These are phyloP conservation scores for Thumatha senex DNA, from an alignment of 2,888 invertebrate genomes.

Conservation along the genomic window DNA sequence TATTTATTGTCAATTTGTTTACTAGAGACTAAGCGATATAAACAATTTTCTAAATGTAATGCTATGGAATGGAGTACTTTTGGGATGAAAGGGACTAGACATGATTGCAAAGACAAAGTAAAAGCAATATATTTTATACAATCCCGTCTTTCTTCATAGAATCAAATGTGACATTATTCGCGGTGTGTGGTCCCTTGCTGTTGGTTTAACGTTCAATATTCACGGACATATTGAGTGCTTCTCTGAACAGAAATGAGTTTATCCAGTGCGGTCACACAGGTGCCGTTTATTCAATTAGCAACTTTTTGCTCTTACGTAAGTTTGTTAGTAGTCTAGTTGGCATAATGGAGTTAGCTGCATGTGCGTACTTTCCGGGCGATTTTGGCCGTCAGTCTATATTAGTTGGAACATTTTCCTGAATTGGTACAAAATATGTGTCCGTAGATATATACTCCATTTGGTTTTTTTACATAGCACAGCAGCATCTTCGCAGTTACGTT, in stretches of 20 bases:
- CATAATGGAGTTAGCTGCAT: slow-evolving; percentile 26
- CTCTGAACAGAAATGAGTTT: slow-evolving; percentile 21
- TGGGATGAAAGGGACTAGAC: too few relatives aligned
- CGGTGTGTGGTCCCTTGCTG: not conserved
- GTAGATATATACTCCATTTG: too few relatives aligned
- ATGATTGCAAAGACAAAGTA: too few relatives aligned
- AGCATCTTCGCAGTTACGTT: too few relatives aligned
- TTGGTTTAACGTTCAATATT: slow-evolving; percentile 18
- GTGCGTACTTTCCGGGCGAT: slow-evolving; percentile 13
- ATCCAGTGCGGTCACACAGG: slow-evolving; percentile 22
- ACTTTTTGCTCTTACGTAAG: slow-evolving; percentile 25
- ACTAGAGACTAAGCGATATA: too few relatives aligned
- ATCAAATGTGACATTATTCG: not conserved
- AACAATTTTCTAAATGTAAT: too few relatives aligned
- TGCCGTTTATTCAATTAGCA: slow-evolving; percentile 36
- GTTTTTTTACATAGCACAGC: too few relatives aligned
- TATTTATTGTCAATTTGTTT: too few relatives aligned
- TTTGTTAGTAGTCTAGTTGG: slow-evolving; percentile 32
- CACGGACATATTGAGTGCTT: slow-evolving; percentile 20
- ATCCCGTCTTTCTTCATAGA: not conserved
- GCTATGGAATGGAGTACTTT: too few relatives aligned
- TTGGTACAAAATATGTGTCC: too few relatives aligned
- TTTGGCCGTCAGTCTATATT: slow-evolving; percentile 25
- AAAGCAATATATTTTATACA: not conserved
- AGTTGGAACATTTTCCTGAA: not conserved